Evolutionary conservation across 1,140 invertebrate genomes (phyloP), one percentile per base, ranked within the genome.

Genomic region (Leucophenga varia): DNA sequence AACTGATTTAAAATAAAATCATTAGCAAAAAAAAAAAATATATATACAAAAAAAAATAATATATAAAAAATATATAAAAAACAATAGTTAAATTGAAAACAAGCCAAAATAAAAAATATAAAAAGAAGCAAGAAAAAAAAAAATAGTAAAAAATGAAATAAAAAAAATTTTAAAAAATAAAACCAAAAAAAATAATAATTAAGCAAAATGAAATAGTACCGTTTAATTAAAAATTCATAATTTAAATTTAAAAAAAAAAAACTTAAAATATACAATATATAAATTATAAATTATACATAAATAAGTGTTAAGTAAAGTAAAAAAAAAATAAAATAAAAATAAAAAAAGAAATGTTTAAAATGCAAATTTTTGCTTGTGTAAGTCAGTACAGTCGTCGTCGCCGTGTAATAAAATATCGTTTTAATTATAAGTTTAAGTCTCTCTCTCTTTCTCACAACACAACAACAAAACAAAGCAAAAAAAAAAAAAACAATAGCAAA

Each of bases 121-220:
- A n/a, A n/a, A n/a, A n/a, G n/a, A n/a, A n/a, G n/a, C n/a, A n/a
- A 39, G n/a, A n/a, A n/a, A n/a, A 47, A 53, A 18, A 49, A 20
- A 40, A 46, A 19, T 10, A 45, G 25, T 40, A 45, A 41, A 43
- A 21, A 60, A 54, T 31, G 43, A 21, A 38, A 40, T 25, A 42
- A 59, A 60, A 64, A 55, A 65, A 65, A 65, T 60, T 60, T 51
- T 46, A 64, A 64, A 61, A 42, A 44, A 46, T 41, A 20, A 19
- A 43, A 54, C 52, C 13, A 52, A 56, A 52, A 56, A 48, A 67
- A 64, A 64, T 54, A 60, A 7, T 36, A 59, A 67, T 43, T 52
- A 54, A 59, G 49, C 51, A 30, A 54, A 43, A 54, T 35, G 28
- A 30, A 9, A 58, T 67, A 67, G 64, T 53, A 68, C 67, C 58